Evolutionary conservation across 2,888 invertebrate species (phyloP), one percentile per base, ranked within the genome.

Genomic region (Orchesellides sinensis): DNA sequence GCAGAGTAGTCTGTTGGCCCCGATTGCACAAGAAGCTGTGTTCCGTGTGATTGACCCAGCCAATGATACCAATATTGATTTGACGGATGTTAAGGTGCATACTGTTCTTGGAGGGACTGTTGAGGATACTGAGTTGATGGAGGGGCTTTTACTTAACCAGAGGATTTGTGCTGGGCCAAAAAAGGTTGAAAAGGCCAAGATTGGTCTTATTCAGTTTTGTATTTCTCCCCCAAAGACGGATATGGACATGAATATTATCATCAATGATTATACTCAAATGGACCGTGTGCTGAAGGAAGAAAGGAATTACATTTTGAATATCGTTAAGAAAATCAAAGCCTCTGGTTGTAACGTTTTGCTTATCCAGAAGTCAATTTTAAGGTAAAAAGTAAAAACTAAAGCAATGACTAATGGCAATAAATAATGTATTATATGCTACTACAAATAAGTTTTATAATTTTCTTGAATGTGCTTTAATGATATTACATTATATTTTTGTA

Each of bases 221-320:
- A 96, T 99, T 90, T 99, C 99, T 14, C 97, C 99, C 70, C 99
- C 99, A 6, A 99, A 99, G 92, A 99, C 99, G 75, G 99, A 99
- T 91, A 98, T 98, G 97, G 97, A 98, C 89, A 97, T 97, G 91
- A 97, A 95, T 90, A 95, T 96, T 2, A 93, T 99, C 88, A 97
- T 99, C 23, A 97, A 98, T 0, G 99, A 99, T 90, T 99, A 99
- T 90, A 94, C 98, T n/a, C 98, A 98, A 68, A 99, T 99, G 99
- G 99, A 99, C 90, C 93, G 99, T 80, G 97, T 99, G 0, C 91
- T 99, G 82, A 96, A 98, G 89, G 99, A 99, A 90, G 99, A 99
- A 91, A 94, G 99, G 70, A 93, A 96, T 72, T 99, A 99, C 90
- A 98, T 99, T 89, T 92, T 99, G 78, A 98, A 99, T 89, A 98